Base-by-base conservation (phyloP, 2,797 vertebrate genomes). In the Cyclopterus lumpus region DNA sequence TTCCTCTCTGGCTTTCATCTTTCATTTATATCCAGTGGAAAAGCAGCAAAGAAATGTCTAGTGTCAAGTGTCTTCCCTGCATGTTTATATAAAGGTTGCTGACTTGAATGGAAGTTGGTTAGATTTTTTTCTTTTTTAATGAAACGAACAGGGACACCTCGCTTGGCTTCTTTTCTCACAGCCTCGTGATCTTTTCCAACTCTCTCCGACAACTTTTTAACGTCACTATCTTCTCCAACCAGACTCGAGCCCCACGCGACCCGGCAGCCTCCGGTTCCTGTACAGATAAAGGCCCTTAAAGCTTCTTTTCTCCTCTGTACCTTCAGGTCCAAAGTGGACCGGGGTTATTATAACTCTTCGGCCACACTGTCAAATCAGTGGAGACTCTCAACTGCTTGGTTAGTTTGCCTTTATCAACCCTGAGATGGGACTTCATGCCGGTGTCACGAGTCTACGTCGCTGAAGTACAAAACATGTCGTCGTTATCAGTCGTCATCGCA, bases 251-350 rank as follows among this genome's bases (percentile, higher is more conserved):
- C 69, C 73, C 34, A 54, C 78, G 76, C 86, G 87, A 91, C 88
- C 91, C 78, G 40, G 78, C 67, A 54, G 78, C 71, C 78, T 85
- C 63, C 26, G 14, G 51, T 86, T 78, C 83, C 81, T 75, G 75
- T 59, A 28, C 67, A 82, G 88, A 91, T 90, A 90, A 88, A 84
- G 75, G 74, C 75, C 55, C 73, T 77, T 66, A 85, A 92, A 90
- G 86, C 88, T 75, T 68, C 77, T 89, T 89, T 88, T 75, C 74
- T 80, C 48, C 63, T 78, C 80, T 77, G 54, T 79, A 86, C 80
- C 83, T 82, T n/a, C 58, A 74, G 83, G 77, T 82, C 74, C 75
- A 74, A 80, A 83, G 69, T 64, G 72, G 76, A 71, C 77, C 53
- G 46, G n/a, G n/a, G 75, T 70, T 86, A 71, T 72, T 84, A 73